Percentiles rank a stretch among this genome's conserved stretches.
Conservation (phyloP, 2,888 invertebrate species). For the Dexiosoma caninum region DNA sequence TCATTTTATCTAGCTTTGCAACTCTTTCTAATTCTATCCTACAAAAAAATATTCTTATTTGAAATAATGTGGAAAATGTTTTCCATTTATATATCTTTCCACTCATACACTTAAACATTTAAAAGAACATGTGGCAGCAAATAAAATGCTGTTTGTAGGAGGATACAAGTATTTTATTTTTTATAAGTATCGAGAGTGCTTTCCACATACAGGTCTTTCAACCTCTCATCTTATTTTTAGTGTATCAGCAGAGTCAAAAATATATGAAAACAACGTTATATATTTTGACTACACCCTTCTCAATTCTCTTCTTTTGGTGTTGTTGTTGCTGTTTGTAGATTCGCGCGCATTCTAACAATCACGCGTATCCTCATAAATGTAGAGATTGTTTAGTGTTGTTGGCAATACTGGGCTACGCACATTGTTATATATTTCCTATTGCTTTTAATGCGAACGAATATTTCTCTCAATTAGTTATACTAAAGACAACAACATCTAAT, state of each 20-base stretch:
- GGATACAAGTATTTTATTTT: not conserved
- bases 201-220: constrained; percentile 12
- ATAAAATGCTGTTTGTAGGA: not conserved
- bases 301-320: not conserved
- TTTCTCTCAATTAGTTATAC: too few species aligned
- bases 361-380: not conserved
- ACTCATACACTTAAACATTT: too few species aligned
- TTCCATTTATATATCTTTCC: too few species aligned
- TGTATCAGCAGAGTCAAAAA: constrained; percentile 4
- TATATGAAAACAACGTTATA: not conserved
- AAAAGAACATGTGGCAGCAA: not conserved
- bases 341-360: not conserved
- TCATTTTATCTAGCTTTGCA: too few species aligned
- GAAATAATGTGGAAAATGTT: too few species aligned
- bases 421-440: not conserved
- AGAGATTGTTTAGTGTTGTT: not conserved
- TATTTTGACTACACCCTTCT: constrained; percentile 36
- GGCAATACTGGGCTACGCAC: constrained; percentile 16
- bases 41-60: too few species aligned
- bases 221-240: constrained; percentile 22
- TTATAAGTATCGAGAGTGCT: constrained; percentile 20
- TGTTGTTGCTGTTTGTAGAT: not conserved
- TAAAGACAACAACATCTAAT: too few species aligned
- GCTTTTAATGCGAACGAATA: too few species aligned
- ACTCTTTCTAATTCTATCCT: too few species aligned